Evolutionary conservation across 1,140 invertebrate species (phyloP).

Genomic region (Lordiphosa mommai): DNA sequence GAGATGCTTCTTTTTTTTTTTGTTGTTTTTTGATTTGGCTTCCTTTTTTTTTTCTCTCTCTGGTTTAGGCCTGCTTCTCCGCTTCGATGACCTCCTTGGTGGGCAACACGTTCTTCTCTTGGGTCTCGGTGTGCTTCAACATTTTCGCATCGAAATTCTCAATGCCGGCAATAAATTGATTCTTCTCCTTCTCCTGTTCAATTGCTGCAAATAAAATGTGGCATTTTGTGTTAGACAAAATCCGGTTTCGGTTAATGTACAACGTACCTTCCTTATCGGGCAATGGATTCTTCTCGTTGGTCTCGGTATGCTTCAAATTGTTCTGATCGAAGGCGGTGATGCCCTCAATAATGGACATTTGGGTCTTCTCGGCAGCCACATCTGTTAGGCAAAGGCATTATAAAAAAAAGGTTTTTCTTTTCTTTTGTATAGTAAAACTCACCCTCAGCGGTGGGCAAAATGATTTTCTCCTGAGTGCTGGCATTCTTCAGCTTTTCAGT

Average conservation of each 20-base stretch:
- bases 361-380: conserved; percentile 91
- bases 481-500: conserved; percentile 90
- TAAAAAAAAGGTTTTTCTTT: background rate
- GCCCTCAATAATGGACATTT: conserved; percentile 90
- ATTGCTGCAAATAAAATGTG: conserved; percentile 83
- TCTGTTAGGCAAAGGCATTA: conserved; percentile 82
- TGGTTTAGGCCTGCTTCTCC: conserved; percentile 84
- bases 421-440: background rate
- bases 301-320: conserved; percentile 94
- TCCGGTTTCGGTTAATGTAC: background rate
- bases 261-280: conserved; percentile 95
- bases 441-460: conserved; percentile 94
- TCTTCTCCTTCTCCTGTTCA: conserved; percentile 92
- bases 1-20: conserved; percentile 11
- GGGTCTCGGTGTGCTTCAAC: conserved; percentile 93
- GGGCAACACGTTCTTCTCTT: conserved; percentile 93
- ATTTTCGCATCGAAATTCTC: conserved; percentile 92
- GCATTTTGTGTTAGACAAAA: background rate
- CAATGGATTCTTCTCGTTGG: conserved; percentile 94
- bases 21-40: conserved; percentile 3
- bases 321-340: conserved; percentile 91
- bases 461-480: conserved; percentile 91
- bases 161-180: conserved; percentile 91
- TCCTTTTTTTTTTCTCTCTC: conserved; percentile 8
- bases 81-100: conserved; percentile 90